Percentiles rank a stretch among this genome's conserved stretches.
Evolutionary conservation across 2,113 vertebrate species (phyloP).

Genomic region (Zosterops pallidus): DNA sequence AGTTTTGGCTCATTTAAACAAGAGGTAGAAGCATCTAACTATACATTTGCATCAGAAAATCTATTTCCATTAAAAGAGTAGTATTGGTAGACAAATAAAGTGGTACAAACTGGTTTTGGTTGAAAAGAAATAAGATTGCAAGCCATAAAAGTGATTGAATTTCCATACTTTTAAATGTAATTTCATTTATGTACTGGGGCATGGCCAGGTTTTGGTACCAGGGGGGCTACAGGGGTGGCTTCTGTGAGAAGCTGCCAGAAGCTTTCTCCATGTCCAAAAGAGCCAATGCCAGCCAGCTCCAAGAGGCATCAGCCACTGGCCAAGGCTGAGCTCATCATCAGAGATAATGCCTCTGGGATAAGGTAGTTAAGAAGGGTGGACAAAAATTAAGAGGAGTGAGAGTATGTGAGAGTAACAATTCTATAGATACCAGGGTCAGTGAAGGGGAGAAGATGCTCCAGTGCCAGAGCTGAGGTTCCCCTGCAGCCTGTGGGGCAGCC

Average conservation of each 20-base stretch:
- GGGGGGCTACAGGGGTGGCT: not conserved
- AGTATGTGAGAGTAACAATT: not conserved
- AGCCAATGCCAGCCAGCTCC: not conserved
- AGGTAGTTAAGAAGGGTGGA: not conserved
- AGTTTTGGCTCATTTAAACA: not conserved
- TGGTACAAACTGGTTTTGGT: not conserved
- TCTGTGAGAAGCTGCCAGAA: not conserved
- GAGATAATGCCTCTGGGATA: not conserved
- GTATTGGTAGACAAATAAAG: not conserved
- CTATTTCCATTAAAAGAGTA: not conserved
- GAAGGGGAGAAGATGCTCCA: not conserved
- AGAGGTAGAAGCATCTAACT: not conserved
- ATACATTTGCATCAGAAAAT: not conserved
- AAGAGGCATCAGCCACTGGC: no score
- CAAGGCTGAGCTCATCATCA: not conserved
- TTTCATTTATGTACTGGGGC: not conserved
- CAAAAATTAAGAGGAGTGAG: not conserved
- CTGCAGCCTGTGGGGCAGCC: not conserved
- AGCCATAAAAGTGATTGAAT: not conserved
- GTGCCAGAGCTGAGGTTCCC: not conserved
- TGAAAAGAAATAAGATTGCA: not conserved
- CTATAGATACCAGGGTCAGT: not conserved
- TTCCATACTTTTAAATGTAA: not conserved
- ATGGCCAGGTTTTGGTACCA: not conserved
- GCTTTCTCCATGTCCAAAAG: not conserved